A percentile compares a stretch with the other conserved stretches of the same genome.
phyloP scores from a whole-genome alignment of 2,113 vertebrate species.

The Rhinopomastus cyanomelas region DNA sequence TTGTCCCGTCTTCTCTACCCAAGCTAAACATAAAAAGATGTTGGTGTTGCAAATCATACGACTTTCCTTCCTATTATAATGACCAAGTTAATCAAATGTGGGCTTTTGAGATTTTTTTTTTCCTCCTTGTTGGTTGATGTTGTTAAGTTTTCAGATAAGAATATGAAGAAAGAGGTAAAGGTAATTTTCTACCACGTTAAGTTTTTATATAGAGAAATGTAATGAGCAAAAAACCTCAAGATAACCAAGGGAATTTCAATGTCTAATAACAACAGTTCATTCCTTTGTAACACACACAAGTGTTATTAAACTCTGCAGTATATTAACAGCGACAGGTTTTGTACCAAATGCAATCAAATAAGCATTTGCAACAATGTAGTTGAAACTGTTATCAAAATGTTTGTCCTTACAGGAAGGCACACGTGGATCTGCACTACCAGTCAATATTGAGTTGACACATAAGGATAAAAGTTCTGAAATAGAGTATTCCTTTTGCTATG shows the following conservation, averaged over 20 bases:
- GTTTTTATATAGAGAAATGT: neutral
- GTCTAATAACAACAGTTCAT: slow-evolving; percentile 30
- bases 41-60: neutral
- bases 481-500: neutral
- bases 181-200: too few species aligned
- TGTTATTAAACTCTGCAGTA: slow-evolving; percentile 36
- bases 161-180: neutral
- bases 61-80: neutral
- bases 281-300: slow-evolving; percentile 34
- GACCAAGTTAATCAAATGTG: neutral
- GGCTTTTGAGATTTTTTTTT: neutral
- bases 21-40: neutral
- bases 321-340: slow-evolving; percentile 39
- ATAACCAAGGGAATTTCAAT: slow-evolving; percentile 16
- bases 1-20: neutral
- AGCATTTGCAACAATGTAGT: slow-evolving; percentile 5
- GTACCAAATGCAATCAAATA: slow-evolving; percentile 44
- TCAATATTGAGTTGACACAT: neutral
- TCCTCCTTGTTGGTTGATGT: neutral
- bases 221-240: slow-evolving; percentile 52
- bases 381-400: slow-evolving; percentile 8
- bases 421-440: slow-evolving; percentile 3
- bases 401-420: neutral
- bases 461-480: neutral
- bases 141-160: neutral